Conservation (phyloP, 1,140 invertebrate species). For the Zeugodacus cucurbitae region DNA sequence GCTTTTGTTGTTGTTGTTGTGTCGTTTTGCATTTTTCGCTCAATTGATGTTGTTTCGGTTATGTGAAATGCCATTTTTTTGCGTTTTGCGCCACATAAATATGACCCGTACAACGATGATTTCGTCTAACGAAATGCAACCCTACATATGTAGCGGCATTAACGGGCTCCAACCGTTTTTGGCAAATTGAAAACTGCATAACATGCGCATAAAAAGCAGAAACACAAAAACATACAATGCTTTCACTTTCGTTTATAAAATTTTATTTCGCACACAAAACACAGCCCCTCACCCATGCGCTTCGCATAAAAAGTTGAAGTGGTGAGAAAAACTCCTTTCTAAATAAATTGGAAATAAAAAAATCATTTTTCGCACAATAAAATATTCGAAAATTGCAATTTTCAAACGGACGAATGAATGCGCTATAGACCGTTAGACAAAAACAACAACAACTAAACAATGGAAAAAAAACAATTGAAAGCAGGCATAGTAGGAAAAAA, state of each 20-base stretch:
- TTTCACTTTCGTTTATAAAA: constrained; percentile 20
- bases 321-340: not conserved
- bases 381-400: constrained; percentile 53
- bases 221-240: not conserved
- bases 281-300: not conserved
- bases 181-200: constrained; percentile 24
- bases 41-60: constrained; percentile 39
- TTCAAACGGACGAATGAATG: constrained; percentile 22
- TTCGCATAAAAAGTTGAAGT: not conserved
- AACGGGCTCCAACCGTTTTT: constrained; percentile 3
- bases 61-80: not conserved
- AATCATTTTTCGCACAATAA: constrained; percentile 65
- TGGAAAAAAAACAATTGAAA: not conserved
- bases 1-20: not conserved
- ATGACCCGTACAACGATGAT: not conserved
- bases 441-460: not conserved
- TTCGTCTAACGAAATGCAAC: not conserved
- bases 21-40: constrained; percentile 14
- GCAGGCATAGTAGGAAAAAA: not conserved
- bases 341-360: constrained; percentile 65
- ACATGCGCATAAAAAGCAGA: not conserved
- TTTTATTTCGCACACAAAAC: not conserved
- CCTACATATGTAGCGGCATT: not conserved
- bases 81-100: constrained; percentile 14
- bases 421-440: constrained; percentile 30